Evolutionary conservation across 2,113 vertebrate genomes (phyloP), one percentile per base, ranked within the genome.

Genomic region (Regulus satrapa): DNA sequence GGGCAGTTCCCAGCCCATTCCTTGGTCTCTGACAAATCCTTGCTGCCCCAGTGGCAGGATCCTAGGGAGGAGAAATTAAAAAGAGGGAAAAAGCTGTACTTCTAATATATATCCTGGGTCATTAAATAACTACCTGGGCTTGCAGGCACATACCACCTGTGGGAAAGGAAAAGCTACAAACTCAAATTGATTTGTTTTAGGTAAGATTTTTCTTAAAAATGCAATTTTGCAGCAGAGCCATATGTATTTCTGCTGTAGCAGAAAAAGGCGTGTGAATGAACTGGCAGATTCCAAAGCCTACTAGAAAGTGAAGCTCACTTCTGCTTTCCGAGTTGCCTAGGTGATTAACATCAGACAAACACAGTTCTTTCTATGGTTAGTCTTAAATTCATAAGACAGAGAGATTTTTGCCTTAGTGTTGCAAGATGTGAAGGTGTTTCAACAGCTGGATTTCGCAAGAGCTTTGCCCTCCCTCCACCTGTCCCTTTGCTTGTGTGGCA

Each of bases 311-410:
- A 46, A 91, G 88, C 91, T 94, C 72, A 51, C 72, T 93, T 93
- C 89, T 94, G 92, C 96, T 93, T 96, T 95, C 91, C 91, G 75
- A 80, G 94, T 97, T 97, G 94, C 95, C 95, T 97, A 94, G 96
- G 95, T 94, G 96, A 97, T 90, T 97, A 92, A 73, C 75, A 86
- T 71, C 79, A 62, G 79, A 84, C 81, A 93, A 95, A 88, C 84
- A 88, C 78, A 90, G 75, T 40, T 85, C 85, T 92, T 94, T 66
- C 85, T 34, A 75, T 88, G 82, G 66, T 85, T 92, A 24, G 38
- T 69, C 75, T 80, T 88, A 88, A 90, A 67, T 90, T 59, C 59
- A 36, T 38, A 51, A 86, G 59, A 97, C 94, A 94, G 94, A 73
- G 82, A 34, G 49, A 3, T 79, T 95, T 86, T 83, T 46, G 71